phyloP scores from a whole-genome alignment of 2,113 vertebrate species.

The Rhinopomastus cyanomelas region DNA sequence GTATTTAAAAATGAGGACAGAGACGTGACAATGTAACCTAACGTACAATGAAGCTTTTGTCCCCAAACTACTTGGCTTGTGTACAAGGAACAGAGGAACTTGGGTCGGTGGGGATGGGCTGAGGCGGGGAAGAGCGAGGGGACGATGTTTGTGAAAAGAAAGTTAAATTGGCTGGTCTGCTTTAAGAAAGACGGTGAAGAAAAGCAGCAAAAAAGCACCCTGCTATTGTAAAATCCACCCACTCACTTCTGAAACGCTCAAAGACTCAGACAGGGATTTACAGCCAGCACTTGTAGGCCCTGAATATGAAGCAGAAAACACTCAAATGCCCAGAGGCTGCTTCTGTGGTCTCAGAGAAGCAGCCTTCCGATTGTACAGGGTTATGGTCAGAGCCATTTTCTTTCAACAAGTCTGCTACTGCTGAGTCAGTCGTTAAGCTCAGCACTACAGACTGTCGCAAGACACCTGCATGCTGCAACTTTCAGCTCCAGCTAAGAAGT shows the following conservation, averaged over 20 bases:
- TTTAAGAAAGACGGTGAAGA: conserved; percentile 19
- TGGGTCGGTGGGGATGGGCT: conserved; percentile 19
- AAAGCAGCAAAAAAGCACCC: background rate
- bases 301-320: conserved; percentile 31
- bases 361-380: background rate
- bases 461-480: background rate
- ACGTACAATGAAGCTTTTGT: conserved; percentile 64
- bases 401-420: conserved; percentile 1
- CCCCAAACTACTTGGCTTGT: conserved; percentile 23
- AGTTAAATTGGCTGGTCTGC: conserved; percentile 14
- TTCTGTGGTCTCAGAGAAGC: conserved; percentile 1
- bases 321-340: conserved; percentile 23
- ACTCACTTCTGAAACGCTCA: conserved; percentile 45
- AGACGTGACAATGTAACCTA: conserved; percentile 53
- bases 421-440: background rate
- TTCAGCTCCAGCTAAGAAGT: background rate
- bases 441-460: background rate
- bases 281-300: conserved; percentile 35
- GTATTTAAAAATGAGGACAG: conserved; percentile 39
- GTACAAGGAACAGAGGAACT: conserved; percentile 50
- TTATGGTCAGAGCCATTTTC: background rate
- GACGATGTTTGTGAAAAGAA: background rate
- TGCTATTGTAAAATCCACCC: conserved; percentile 50
- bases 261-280: conserved; percentile 47
- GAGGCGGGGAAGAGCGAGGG: background rate